Evolutionary conservation across 1,140 invertebrate genomes (phyloP).

Genomic region (Daktulosphaira vitifoliae): DNA sequence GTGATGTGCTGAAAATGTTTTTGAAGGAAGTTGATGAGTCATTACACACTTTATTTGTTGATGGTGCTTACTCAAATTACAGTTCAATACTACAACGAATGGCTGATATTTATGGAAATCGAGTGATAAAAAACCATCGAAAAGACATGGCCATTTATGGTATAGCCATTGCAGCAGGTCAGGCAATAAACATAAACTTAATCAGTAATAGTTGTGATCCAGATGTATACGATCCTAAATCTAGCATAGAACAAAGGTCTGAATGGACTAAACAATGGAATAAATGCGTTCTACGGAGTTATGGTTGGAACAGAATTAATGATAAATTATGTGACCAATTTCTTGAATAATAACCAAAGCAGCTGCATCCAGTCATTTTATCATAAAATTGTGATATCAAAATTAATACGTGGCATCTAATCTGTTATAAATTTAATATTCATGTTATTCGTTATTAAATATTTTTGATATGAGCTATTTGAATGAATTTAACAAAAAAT

Average conservation of each 20-base stretch:
- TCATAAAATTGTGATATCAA: too few relatives aligned
- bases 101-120: not conserved
- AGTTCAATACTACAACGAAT: not conserved
- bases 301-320: not conserved
- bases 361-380: too few relatives aligned
- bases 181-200: not conserved
- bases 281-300: not conserved
- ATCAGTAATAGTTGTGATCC: not conserved
- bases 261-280: not conserved
- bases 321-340: too few relatives aligned
- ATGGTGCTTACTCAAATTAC: not conserved
- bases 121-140: not conserved
- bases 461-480: too few relatives aligned
- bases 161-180: not conserved
- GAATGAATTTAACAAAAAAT: too few relatives aligned
- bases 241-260: not conserved
- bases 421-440: too few relatives aligned
- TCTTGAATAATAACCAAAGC: too few relatives aligned
- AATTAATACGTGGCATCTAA: too few relatives aligned
- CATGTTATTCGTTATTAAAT: too few relatives aligned
- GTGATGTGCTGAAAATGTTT: not conserved
- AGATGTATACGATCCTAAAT: not conserved
- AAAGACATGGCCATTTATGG: not conserved
- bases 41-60: not conserved
- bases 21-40: not conserved